Conservation (phyloP, 2,888 invertebrate species). For the Ceriagrion tenellum region DNA sequence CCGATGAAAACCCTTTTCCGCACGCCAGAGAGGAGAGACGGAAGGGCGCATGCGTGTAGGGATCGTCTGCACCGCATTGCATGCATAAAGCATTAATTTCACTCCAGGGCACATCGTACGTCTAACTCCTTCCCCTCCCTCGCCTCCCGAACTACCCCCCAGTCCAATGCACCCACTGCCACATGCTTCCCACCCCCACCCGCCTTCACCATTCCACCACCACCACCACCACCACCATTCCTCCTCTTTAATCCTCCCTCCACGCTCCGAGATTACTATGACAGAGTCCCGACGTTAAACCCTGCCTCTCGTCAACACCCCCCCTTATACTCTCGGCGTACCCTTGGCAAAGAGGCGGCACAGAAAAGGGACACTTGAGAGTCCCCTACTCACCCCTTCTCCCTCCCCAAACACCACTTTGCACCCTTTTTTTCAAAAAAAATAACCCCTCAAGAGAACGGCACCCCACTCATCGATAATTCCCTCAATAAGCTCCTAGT, state of each 20-base stretch:
- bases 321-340: too few relatives aligned
- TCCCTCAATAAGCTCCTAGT: too few relatives aligned
- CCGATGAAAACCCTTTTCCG: background rate
- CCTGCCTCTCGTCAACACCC: background rate
- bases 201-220: background rate
- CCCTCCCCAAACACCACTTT: too few relatives aligned
- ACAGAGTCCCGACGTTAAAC: background rate
- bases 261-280: slow-evolving; percentile 38
- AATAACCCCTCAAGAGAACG: too few relatives aligned
- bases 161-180: background rate
- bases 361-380: too few relatives aligned
- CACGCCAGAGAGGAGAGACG: background rate
- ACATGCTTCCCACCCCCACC: background rate
- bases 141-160: background rate
- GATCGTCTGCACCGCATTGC: slow-evolving; percentile 67
- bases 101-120: slow-evolving; percentile 63
- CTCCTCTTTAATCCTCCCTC: slow-evolving; percentile 25
- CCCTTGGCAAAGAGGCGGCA: too few relatives aligned
- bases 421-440: too few relatives aligned
- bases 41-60: slow-evolving; percentile 57
- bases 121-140: background rate
- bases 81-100: slow-evolving; percentile 68
- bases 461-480: too few relatives aligned
- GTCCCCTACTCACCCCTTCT: too few relatives aligned
- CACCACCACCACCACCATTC: background rate